phyloP scores from a whole-genome alignment of 2,888 invertebrate species.

The Drosophila sordidapex region DNA sequence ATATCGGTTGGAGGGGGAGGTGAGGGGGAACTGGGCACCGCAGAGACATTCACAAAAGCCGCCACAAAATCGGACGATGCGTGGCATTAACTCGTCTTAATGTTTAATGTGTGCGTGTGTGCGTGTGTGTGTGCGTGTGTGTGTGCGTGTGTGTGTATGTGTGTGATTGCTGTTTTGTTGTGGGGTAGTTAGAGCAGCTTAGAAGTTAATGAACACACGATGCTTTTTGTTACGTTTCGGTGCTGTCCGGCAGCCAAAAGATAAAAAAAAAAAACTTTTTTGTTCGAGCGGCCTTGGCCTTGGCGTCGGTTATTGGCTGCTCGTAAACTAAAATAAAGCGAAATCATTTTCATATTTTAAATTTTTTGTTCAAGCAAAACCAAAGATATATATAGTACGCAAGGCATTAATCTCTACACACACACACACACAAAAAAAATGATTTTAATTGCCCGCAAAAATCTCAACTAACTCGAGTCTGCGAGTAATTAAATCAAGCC shows the following conservation, averaged over 20 bases:
- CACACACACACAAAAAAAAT: background rate
- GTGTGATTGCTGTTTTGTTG: conserved; percentile 25
- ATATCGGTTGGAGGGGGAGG: background rate
- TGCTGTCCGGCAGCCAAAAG: conserved; percentile 23
- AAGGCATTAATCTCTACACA: conserved; percentile 12
- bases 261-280: conserved; percentile 7
- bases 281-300: conserved; percentile 73
- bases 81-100: conserved; percentile 62
- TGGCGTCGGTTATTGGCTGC: conserved; percentile 77
- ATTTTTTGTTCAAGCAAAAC: conserved; percentile 16
- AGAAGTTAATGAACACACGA: conserved; percentile 70
- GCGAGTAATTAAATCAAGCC: conserved; percentile 2
- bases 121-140: background rate
- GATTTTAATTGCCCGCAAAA: conserved; percentile 7
- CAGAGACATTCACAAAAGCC: conserved; percentile 49
- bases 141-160: conserved; percentile 7
- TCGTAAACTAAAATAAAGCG: conserved; percentile 77
- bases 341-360: conserved; percentile 44
- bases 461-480: background rate
- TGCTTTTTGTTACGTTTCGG: conserved; percentile 43
- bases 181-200: conserved; percentile 71
- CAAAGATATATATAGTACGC: conserved; percentile 32
- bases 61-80: conserved; percentile 63
- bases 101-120: conserved; percentile 17
- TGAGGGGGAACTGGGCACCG: background rate